phyloP scores from a whole-genome alignment of 1,140 invertebrate species.

The Pseudachorutes palmiensis region DNA sequence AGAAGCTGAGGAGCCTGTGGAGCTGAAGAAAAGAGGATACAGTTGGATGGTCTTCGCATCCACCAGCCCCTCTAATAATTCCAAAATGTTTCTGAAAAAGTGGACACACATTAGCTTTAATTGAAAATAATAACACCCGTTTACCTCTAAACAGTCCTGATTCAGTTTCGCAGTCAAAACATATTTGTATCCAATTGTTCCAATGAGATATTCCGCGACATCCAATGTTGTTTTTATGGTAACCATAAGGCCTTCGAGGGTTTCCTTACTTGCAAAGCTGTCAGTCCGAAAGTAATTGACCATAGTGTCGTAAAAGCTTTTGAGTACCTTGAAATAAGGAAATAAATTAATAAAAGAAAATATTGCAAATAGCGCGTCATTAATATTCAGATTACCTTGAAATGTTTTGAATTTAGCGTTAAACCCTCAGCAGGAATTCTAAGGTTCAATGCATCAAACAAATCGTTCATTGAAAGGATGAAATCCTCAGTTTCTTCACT shows the following conservation, averaged over 20 bases:
- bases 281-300: too few relatives aligned
- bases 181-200: conserved; percentile 4
- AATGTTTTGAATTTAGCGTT: not conserved
- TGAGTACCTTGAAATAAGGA: not conserved
- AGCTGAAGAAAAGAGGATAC: conserved; percentile 10
- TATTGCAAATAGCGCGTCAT: not conserved
- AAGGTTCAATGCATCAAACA: not conserved
- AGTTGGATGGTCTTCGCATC: conserved; percentile 21
- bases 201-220: not conserved
- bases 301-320: not conserved
- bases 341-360: not conserved
- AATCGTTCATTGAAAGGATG: not conserved
- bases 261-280: not conserved
- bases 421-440: not conserved
- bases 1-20: conserved; percentile 13
- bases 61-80: conserved; percentile 9
- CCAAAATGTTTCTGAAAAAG: conserved; percentile 15
- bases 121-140: not conserved
- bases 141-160: conserved; percentile 20
- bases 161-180: conserved; percentile 18
- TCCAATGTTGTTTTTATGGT: conserved; percentile 14
- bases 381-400: too few relatives aligned
- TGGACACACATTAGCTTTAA: too few relatives aligned
- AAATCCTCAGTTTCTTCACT: not conserved
- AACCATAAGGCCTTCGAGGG: conserved; percentile 14